Evolutionary conservation across 2,888 invertebrate genomes (phyloP).

Genomic region (Caenorhabditis sp.): DNA sequence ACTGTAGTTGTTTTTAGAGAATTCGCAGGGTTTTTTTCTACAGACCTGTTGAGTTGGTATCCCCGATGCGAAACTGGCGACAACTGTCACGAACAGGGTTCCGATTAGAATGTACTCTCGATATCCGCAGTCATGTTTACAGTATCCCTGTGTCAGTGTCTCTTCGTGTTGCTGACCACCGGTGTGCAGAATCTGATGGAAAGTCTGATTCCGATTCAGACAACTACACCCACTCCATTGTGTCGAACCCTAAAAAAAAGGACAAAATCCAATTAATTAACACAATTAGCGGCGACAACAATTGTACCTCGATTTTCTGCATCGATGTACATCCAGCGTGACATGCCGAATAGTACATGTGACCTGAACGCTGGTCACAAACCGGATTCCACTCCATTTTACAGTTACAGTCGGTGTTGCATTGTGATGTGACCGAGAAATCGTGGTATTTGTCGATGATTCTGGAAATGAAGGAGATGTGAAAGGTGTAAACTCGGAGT

Average conservation of each 20-base stretch:
- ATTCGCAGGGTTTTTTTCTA: no score
- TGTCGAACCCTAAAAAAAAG: slow-evolving; percentile 28
- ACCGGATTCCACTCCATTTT: slow-evolving; percentile 67
- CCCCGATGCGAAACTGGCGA: slow-evolving; percentile 68
- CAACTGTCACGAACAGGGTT: slow-evolving; percentile 66
- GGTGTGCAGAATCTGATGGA: slow-evolving; percentile 31
- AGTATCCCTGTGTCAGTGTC: slow-evolving; percentile 29
- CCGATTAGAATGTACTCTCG: slow-evolving; percentile 61
- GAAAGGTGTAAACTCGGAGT: no score
- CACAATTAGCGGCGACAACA: neutral
- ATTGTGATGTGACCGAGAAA: slow-evolving; percentile 29
- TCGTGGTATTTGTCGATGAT: slow-evolving; percentile 33
- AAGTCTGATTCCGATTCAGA: slow-evolving; percentile 32
- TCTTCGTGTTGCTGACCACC: slow-evolving; percentile 13
- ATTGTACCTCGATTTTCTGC: slow-evolving; percentile 17
- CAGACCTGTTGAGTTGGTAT: slow-evolving; percentile 70
- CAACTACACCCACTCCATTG: slow-evolving; percentile 48
- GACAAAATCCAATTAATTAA: neutral
- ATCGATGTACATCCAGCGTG: slow-evolving; percentile 63
- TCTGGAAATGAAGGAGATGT: neutral
- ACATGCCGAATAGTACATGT: slow-evolving; percentile 68
- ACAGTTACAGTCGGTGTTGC: slow-evolving; percentile 62
- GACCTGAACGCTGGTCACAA: slow-evolving; percentile 53
- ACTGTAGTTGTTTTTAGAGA: no score
- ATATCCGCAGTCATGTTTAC: slow-evolving; percentile 61